These are phyloP conservation scores for Paedocypris sp. DNA, from an alignment of 2,113 vertebrate genomes.

Conservation along the genomic window DNA sequence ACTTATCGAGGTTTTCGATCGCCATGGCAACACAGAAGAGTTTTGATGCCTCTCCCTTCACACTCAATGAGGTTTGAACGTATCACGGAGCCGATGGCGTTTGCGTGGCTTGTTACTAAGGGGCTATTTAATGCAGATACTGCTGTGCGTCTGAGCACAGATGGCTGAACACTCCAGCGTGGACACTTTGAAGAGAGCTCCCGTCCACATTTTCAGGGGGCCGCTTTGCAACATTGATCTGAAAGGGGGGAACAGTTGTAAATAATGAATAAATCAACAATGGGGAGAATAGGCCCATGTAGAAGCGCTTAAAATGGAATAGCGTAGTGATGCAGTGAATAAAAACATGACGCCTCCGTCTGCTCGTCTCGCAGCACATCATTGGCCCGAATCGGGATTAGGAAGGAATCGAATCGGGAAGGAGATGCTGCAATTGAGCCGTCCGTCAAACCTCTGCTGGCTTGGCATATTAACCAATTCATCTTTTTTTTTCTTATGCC, in stretches of 20 bases:
- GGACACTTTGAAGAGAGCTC: constrained; percentile 63
- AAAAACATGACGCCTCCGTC: constrained; percentile 35
- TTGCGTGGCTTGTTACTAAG: constrained; percentile 65
- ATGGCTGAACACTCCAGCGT: constrained; percentile 56
- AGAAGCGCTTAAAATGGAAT: constrained; percentile 61
- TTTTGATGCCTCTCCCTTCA: constrained; percentile 68
- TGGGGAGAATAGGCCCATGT: constrained; percentile 50
- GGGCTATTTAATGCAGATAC: constrained; percentile 52
- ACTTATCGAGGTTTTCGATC: constrained; percentile 67
- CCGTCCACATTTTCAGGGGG: constrained; percentile 56
- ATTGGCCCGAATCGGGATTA: too few relatives aligned
- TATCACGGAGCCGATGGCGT: constrained; percentile 65
- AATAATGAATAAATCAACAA: constrained; percentile 65
- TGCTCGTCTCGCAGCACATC: too few relatives aligned
- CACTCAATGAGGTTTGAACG: constrained; percentile 60
- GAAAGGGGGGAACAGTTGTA: constrained; percentile 58
- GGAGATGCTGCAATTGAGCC: too few relatives aligned
- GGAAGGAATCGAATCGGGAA: too few relatives aligned
- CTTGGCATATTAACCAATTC: too few relatives aligned
- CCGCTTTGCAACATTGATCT: constrained; percentile 64
- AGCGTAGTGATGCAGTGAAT: constrained; percentile 53
- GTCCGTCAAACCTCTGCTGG: too few relatives aligned
- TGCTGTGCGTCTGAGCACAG: constrained; percentile 51
- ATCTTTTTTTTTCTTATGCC: too few relatives aligned
- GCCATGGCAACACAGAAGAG: constrained; percentile 69